phyloP scores from a whole-genome alignment of 2,888 invertebrate genomes.

The Geophilus truncorum region DNA sequence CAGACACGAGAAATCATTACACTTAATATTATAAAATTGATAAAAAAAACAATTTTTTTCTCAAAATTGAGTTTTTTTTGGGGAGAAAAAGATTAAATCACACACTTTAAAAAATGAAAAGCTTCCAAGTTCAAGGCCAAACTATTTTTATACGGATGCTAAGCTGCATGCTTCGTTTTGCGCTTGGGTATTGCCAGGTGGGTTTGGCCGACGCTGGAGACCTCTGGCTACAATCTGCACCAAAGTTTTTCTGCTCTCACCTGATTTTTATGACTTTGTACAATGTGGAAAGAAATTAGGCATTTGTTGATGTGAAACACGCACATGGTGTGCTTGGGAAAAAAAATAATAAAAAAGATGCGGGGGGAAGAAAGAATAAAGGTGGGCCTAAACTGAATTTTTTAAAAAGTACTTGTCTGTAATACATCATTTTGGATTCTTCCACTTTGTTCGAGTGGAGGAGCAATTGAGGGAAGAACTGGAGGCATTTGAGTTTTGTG shows the following conservation, averaged over 20 bases:
- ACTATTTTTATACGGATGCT: conserved; percentile 23
- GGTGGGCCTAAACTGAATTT: background rate
- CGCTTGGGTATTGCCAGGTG: background rate
- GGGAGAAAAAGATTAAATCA: background rate
- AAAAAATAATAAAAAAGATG: background rate
- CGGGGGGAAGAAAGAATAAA: no score
- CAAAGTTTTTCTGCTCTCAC: background rate
- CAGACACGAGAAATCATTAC: no score
- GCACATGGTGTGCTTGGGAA: background rate
- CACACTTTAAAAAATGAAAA: background rate
- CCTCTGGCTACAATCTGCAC: no score
- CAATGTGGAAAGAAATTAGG: background rate
- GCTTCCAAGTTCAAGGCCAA: conserved; percentile 17
- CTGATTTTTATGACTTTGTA: background rate
- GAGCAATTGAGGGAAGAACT: background rate
- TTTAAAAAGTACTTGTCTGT: background rate
- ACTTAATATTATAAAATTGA: no score
- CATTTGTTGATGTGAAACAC: background rate
- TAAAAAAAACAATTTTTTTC: no score
- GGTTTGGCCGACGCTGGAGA: background rate
- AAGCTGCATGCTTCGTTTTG: background rate
- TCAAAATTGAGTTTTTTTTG: no score
- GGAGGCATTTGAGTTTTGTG: background rate
- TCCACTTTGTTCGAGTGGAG: background rate
- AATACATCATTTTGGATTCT: background rate